Percentiles rank a stretch among this genome's conserved stretches.
These are phyloP conservation scores for Dendropsophus ebraccatus DNA, from an alignment of 2,113 vertebrate species.

Conservation along the genomic window DNA sequence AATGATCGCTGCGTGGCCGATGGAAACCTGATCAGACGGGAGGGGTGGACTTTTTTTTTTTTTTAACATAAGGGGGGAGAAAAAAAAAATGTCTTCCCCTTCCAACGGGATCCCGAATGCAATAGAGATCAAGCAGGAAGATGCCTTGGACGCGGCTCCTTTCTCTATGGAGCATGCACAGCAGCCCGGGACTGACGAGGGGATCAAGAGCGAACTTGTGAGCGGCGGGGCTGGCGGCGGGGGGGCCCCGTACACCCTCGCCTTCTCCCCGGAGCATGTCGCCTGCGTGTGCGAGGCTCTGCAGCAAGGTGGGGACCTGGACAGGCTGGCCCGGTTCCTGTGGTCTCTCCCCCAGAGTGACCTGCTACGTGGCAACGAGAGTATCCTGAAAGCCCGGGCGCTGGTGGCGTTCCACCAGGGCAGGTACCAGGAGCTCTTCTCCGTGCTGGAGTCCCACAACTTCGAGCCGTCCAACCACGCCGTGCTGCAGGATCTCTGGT, in stretches of 20 bases:
- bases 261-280: constrained; percentile 97
- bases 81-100: constrained; percentile 93
- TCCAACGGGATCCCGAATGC: constrained; percentile 87
- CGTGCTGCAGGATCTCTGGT: constrained; percentile 97
- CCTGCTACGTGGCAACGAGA: constrained; percentile 97
- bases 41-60: constrained; percentile 58
- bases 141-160: constrained; percentile 83
- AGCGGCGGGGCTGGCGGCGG: constrained; percentile 69
- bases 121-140: constrained; percentile 94
- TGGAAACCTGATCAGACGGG: constrained; percentile 93
- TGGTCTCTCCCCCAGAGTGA: constrained; percentile 97
- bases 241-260: constrained; percentile 73
- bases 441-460: constrained; percentile 96
- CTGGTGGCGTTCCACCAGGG: constrained; percentile 98
- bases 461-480: constrained; percentile 94
- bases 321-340: constrained; percentile 95
- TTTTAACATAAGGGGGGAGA: constrained; percentile 58
- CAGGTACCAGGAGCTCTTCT: constrained; percentile 95
- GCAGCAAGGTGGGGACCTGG: constrained; percentile 98
- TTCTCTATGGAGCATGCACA: constrained; percentile 86
- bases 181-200: constrained; percentile 71
- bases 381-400: constrained; percentile 96
- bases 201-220: constrained; percentile 87
- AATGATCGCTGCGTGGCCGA: constrained; percentile 92
- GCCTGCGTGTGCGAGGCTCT: constrained; percentile 98